Base-by-base conservation (phyloP, 2,113 vertebrate species). In the Empidonax alnorum region DNA sequence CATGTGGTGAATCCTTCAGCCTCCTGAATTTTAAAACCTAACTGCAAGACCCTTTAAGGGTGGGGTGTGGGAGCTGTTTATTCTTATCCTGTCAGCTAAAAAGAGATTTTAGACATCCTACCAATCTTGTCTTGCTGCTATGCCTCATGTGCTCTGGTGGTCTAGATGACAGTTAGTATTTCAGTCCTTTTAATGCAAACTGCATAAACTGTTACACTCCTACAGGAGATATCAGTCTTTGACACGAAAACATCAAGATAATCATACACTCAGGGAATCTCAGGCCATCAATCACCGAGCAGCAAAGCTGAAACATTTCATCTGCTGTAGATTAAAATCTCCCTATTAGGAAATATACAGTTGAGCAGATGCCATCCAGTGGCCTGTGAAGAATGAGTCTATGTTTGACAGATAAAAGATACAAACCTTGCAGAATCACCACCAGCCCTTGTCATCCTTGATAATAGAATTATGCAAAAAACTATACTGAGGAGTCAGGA, bases 161-260 rank as follows among this genome's bases (percentile, higher is more conserved):
- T 94, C 95, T 66, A 66, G 18, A 55, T 47, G 79, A 86, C 82
- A 90, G 84, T 68, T 53, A 59, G 66, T 80, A 68, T 94, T 93
- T 92, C 85, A 88, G 85, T 46, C 44, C 53, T 53, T 72, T 79
- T 68, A 72, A 90, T 31, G 61, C 84, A 89, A 96, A 93, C 92
- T 86, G 73, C 65, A 81, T 37, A 24, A 91, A 86, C 68, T 86
- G 72, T n/a, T 81, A 56, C 35, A 59, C 50, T 92, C 59, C 76
- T 86, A n/a, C 39, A 56, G 52, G 56, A 94, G 87, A 80, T 80
- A 69, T 2, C 76, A 94, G 52, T 59, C 41, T 68, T 39, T 58
- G 82, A 88, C 85, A 86, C 39, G 90, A 74, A 81, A 90, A 3
- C 80, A 62, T 7, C 2, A 52, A 71, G n/a, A 85, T 77, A 88